Evolutionary conservation across 2,888 invertebrate species (phyloP).

Genomic region (Tyria jacobaeae): DNA sequence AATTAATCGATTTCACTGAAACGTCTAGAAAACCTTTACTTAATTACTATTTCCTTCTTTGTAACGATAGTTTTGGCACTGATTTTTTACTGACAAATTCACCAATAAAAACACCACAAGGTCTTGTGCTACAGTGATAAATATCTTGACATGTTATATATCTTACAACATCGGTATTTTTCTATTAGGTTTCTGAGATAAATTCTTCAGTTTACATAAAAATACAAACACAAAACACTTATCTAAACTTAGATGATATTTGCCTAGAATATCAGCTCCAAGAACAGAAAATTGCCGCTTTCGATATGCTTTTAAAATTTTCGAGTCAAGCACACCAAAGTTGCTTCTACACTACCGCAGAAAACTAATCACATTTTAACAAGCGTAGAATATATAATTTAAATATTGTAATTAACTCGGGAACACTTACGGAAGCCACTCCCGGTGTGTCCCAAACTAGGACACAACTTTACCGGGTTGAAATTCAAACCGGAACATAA

Average conservation of each 20-base stretch:
- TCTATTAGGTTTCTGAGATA: too few species aligned
- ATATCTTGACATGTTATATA: too few species aligned
- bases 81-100: background rate
- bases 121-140: too few species aligned
- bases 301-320: background rate
- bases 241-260: too few species aligned
- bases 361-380: constrained; percentile 9
- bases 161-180: too few species aligned
- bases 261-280: too few species aligned
- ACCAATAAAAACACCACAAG: background rate
- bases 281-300: background rate
- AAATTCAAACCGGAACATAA: constrained; percentile 12
- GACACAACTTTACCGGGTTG: constrained; percentile 9
- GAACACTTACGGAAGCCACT: constrained; percentile 14
- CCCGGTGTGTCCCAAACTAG: constrained; percentile 19
- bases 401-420: constrained; percentile 38
- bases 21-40: background rate
- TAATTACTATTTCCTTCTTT: background rate
- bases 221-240: too few species aligned
- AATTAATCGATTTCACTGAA: background rate
- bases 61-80: background rate
- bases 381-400: constrained; percentile 23
- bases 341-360: background rate
- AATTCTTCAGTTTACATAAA: too few species aligned
- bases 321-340: background rate